These are phyloP conservation scores for Phrynocephalus versicolor DNA, from an alignment of 2,113 vertebrate genomes.

Conservation along the genomic window DNA sequence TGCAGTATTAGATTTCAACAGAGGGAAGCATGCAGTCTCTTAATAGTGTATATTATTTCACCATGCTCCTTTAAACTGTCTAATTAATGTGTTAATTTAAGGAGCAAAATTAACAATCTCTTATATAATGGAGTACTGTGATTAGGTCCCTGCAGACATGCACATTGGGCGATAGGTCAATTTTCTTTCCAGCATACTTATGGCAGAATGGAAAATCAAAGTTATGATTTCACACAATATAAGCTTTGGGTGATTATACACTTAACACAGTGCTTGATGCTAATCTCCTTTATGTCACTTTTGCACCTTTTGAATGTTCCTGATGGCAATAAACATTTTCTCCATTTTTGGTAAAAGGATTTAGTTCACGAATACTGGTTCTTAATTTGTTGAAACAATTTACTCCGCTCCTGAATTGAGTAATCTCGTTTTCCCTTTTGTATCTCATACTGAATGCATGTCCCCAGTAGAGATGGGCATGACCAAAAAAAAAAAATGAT, in stretches of 20 bases:
- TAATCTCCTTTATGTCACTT: conserved; percentile 17
- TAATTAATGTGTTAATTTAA: conserved; percentile 46
- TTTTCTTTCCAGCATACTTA: conserved; percentile 27
- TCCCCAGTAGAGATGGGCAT: no score
- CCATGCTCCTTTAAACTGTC: conserved; percentile 26
- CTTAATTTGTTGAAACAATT: conserved; percentile 24
- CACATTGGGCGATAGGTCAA: conserved; percentile 40
- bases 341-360: conserved; percentile 34
- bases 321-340: conserved; percentile 31
- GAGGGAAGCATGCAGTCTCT: conserved; percentile 44
- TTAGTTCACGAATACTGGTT: conserved; percentile 40
- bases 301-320: conserved; percentile 20
- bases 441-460: neutral
- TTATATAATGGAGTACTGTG: conserved; percentile 16
- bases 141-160: conserved; percentile 32
- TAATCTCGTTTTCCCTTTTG: no score
- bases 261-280: neutral
- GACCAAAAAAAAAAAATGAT: no score
- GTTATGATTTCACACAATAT: neutral
- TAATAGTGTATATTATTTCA: conserved; percentile 50
- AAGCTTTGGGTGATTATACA: neutral
- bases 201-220: conserved; percentile 28
- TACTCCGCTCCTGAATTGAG: neutral
- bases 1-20: conserved; percentile 26
- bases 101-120: conserved; percentile 11